Percentiles rank a stretch among this genome's conserved stretches.
These are phyloP conservation scores for Chymomyza caudatula DNA, from an alignment of 2,888 invertebrate genomes.

Conservation along the genomic window DNA sequence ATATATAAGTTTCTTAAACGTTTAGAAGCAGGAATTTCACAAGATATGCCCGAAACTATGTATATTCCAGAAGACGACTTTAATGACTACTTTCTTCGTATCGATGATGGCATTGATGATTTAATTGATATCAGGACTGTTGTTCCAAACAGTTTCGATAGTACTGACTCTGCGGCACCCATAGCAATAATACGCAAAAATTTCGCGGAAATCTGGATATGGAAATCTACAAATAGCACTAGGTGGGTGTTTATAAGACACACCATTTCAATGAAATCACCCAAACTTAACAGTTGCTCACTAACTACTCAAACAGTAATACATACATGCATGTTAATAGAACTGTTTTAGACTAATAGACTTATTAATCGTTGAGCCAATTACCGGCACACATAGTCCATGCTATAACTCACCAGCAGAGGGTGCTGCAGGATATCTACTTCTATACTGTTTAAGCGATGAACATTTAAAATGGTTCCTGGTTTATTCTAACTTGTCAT, in stretches of 20 bases:
- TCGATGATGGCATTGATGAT: too few species aligned
- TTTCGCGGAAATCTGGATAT: slow-evolving; percentile 64
- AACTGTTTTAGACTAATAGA: neutral
- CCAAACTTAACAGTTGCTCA: neutral
- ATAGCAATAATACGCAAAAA: slow-evolving; percentile 31
- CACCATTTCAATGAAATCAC: neutral
- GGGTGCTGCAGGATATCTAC: too few species aligned
- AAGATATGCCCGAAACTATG: neutral
- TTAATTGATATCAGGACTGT: neutral
- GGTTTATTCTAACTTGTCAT: too few species aligned
- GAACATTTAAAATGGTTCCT: too few species aligned
- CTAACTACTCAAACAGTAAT: neutral
- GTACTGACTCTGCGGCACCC: neutral
- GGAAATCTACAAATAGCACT: slow-evolving; percentile 35
- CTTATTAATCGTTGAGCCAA: too few species aligned
- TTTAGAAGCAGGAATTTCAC: neutral
- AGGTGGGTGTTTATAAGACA: slow-evolving; percentile 44
- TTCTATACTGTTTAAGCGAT: too few species aligned
- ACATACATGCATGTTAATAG: neutral
- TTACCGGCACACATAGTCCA: too few species aligned
- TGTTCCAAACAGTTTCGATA: neutral
- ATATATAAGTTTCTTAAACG: too few species aligned
- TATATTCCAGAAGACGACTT: neutral
- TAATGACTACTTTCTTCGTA: too few species aligned
- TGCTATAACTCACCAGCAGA: too few species aligned